Evolutionary conservation across 2,888 invertebrate species (phyloP), one percentile per base, ranked within the genome.

Genomic region (Anaspis maculata): DNA sequence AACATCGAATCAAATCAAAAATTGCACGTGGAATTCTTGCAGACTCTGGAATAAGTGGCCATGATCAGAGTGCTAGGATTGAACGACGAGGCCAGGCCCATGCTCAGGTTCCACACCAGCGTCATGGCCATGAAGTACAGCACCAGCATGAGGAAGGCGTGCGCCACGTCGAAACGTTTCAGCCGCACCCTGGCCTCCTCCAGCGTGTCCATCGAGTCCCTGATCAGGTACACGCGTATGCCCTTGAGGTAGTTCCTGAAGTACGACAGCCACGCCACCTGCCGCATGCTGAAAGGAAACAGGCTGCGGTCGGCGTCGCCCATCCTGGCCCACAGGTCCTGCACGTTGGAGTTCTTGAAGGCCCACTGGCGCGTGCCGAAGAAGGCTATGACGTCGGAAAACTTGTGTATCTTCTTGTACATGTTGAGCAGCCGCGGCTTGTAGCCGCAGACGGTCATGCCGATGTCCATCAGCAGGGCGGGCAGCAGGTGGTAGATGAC

Each of bases 391-490:
- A 82, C 76, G 2, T 76, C 71, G 3, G 80, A 72, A 42, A 89
- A 82, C 59, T 80, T 83, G 60, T 88, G 82, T 27, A 92, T 76
- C 59, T 85, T 87, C 39, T 70, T 72, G 61, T 90, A 90, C 28
- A 83, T 73, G 47, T 77, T 79, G 44, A 85, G 66, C 72, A 90
- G 74, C 83, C 56, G 69, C 57, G 52, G 66, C 58, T 48, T 68
- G 58, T 47, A 59, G 23, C 60, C 60, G 11, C 48, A 58, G 9
- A 79, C 34, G 16, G 67, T 57, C 24, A 68, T 63, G 1, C 69
- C 54, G 2, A 69, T 44, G 52, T 83, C 82, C 25, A 74, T 60
- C 7, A 76, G 44, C 32, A 76, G 65, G 1, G 78, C 81, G 1
- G 81, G 80, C 25, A 78, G 49, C 45, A 71, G 63, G 55, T 83